Percentiles rank a stretch among this genome's conserved stretches.
These are phyloP conservation scores for Molossus alvarezi DNA, from an alignment of 2,797 vertebrate genomes.

Conservation along the genomic window DNA sequence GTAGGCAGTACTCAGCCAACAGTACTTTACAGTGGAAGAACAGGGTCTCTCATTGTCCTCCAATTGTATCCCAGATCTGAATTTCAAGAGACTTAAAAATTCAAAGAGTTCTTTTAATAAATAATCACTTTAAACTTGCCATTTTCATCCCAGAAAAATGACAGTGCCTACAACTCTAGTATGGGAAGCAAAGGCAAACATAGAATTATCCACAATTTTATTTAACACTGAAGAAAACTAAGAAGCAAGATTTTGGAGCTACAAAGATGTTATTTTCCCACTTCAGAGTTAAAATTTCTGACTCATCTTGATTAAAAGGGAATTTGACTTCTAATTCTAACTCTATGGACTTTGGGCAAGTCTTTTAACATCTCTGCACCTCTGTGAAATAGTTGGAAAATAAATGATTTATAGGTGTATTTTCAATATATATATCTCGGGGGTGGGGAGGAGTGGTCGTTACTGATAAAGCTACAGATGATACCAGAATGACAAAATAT, in stretches of 20 bases:
- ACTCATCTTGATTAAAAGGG: neutral
- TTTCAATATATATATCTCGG: neutral
- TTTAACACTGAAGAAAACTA: neutral
- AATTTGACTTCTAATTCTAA: conserved; percentile 46
- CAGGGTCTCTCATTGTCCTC: neutral
- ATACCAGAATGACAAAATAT: neutral
- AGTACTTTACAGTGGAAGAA: neutral
- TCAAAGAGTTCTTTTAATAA: conserved; percentile 42
- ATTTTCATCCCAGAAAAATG: conserved; percentile 49
- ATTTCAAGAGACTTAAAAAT: conserved; percentile 49
- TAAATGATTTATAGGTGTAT: neutral
- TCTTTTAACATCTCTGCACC: neutral
- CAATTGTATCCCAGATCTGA: neutral
- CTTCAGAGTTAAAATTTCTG: conserved; percentile 13
- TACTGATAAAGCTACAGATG: neutral
- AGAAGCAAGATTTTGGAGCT: neutral
- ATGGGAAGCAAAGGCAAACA: conserved; percentile 9
- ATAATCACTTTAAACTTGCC: conserved; percentile 18
- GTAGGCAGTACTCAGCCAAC: neutral
- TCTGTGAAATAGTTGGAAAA: conserved; percentile 21
- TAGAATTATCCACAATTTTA: conserved; percentile 39
- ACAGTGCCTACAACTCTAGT: neutral
- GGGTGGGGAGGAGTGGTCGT: neutral
- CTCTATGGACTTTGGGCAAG: neutral
- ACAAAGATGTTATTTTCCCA: neutral